Evolutionary conservation across 37 sponge, comb jelly and placozoan genomes (phyloP), one percentile per base, ranked within the genome.

Genomic region (Corticium candelabrum): DNA sequence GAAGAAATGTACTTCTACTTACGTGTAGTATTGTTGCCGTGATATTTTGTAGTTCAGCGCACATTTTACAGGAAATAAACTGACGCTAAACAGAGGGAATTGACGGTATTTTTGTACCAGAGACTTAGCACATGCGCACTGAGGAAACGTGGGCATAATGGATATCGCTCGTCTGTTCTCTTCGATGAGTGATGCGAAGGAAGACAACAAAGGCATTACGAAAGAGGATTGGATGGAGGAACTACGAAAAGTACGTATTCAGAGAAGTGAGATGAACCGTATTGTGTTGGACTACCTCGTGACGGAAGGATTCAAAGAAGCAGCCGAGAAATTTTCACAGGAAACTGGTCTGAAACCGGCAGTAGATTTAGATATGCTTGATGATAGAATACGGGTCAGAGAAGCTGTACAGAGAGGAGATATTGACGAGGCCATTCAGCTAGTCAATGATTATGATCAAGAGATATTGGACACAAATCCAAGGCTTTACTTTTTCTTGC

Each of bases 281-380:
- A 38, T 86, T 11, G 83, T 86, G 3, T 83, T 86, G 87, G 79
- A 86, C 68, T 86, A 86, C 74, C 79, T 86, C 3, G 79, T 86
- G 34, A 86, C 78, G 21, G 87, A 86, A 40, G 87, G 87, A 3
- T 86, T 75, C 82, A 84, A 84, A 78, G 82, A 84, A 3, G 87
- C 79, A 7, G 87, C 87, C 39, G 77, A 86, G 38, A 1, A 40
- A 2, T 86, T 86, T 57, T 57, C 41, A 38, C 56, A 78, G 75
- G 83, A 83, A 37, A 40, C 83, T 2, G 77, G 79, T 36, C 43
- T 78, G 41, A 15, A 77, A 27, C 57, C 72, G 34, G 21, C 37
- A 21, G 71, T 78, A 35, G 43, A 76, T 69, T 29, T 68, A 37
- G 79, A 68, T 29, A 40, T 33, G n/a, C 40, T 82, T 67, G 74